Base-by-base conservation (phyloP, 2,797 vertebrate species). In the Heliangelus exortis region DNA sequence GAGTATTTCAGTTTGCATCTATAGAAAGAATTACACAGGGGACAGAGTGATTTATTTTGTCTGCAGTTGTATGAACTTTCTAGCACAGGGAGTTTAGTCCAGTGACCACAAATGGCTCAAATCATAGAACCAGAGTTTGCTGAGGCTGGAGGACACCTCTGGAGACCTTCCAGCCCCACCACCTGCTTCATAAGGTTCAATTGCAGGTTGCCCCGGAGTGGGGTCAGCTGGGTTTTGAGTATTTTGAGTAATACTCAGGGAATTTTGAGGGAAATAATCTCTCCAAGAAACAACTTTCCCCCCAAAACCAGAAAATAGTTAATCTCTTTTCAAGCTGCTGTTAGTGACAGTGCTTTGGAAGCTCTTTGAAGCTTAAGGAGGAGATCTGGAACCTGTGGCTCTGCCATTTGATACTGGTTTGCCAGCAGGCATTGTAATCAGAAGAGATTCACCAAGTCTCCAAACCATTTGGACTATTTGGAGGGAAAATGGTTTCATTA, bases 401-500 rank as follows among this genome's bases (percentile, higher is more conserved):
- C 29, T 87, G 51, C 33, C 11, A 2, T 58, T 63, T 39, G 45
- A 55, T 43, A 3, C 28, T 79, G 20, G 15, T 76, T 84, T 84
- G 29, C 48, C 39, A 14, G 22, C 3, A 7, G 43, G 16, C n/a
- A 10, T 50, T 59, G 10, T 81, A 51, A 72, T 54, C 7, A 45
- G 63, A 65, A 69, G 31, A 84, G 25, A 69, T 29, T 36, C 28
- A 15, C 61, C 21, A 76, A 21, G 43, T 1, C 2, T 57, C 36
- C 58, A 63, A 55, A 33, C 23, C 31, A 2, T 45, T 63, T 47
- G 20, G 47, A 47, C 47, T 21, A 16, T 23, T 68, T 51, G 29
- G 29, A 26, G 48, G 28, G 20, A 61, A 68, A 28, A 20, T 29
- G n/a, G 26, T 67, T 33, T 15, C 14, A 9, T 48, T 0, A 0